Evolutionary conservation across 2,888 invertebrate species (phyloP).

Genomic region (Cartodere bifasciata): DNA sequence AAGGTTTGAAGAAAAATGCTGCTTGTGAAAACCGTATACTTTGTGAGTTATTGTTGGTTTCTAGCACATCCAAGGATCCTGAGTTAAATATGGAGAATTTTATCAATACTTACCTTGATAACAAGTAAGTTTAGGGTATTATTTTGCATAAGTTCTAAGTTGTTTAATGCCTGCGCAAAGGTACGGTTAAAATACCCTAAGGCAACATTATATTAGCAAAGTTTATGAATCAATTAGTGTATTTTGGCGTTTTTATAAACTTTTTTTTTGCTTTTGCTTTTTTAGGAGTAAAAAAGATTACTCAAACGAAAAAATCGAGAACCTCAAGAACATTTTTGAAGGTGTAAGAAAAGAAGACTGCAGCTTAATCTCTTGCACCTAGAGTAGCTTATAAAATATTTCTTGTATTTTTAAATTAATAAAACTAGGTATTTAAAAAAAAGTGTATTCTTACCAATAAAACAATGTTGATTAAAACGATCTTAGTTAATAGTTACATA

Average conservation of each 20-base stretch:
- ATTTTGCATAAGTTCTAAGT: neutral
- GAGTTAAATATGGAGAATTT: slow-evolving; percentile 27
- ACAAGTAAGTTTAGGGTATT: slow-evolving; percentile 24
- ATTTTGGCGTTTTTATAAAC: no score
- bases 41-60: slow-evolving; percentile 27
- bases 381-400: no score
- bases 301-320: slow-evolving; percentile 24
- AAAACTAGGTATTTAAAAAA: no score
- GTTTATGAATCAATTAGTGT: no score
- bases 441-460: no score
- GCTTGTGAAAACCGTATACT: slow-evolving; percentile 29
- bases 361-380: slow-evolving; percentile 25
- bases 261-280: neutral
- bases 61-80: slow-evolving; percentile 24
- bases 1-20: slow-evolving; percentile 18
- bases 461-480: no score
- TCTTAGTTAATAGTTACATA: slow-evolving; percentile 44
- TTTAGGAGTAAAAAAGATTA: slow-evolving; percentile 26
- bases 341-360: slow-evolving; percentile 30
- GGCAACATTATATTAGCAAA: no score
- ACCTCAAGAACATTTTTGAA: slow-evolving; percentile 28
- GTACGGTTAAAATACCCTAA: no score
- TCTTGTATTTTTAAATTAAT: no score
- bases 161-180: no score
- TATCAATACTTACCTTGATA: slow-evolving; percentile 25